Percentiles rank a stretch among this genome's conserved stretches.
Conservation (phyloP, 2,888 invertebrate species). For the Agrilus mali region DNA sequence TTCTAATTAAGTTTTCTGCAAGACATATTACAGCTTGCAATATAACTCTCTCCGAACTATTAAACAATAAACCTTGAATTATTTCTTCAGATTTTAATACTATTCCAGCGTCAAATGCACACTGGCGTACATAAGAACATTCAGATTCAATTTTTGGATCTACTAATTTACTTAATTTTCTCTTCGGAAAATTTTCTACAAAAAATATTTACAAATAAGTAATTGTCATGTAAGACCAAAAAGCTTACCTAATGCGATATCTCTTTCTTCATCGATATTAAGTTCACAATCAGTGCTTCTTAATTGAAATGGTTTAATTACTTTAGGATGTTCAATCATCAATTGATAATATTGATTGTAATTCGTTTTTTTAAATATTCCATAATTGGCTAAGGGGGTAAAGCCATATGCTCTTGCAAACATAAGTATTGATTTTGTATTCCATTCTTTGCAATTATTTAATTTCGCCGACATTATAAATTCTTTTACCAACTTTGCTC, state of each 20-base stretch:
- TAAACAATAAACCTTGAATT: constrained; percentile 31
- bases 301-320: too few species aligned
- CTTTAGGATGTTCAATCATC: neutral
- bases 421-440: constrained; percentile 33
- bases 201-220: too few species aligned
- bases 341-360: neutral
- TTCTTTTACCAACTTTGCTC: constrained; percentile 37
- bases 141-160: constrained; percentile 22
- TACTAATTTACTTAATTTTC: constrained; percentile 11
- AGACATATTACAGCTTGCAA: constrained; percentile 39
- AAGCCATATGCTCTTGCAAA: constrained; percentile 37
- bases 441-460: constrained; percentile 28
- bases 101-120: constrained; percentile 34
- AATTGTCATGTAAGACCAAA: neutral
- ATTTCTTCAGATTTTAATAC: constrained; percentile 36
- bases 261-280: neutral
- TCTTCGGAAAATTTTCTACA: too few species aligned
- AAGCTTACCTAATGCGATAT: constrained; percentile 1
- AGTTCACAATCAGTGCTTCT: too few species aligned
- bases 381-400: constrained; percentile 26
- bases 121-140: constrained; percentile 33
- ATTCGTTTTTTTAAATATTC: constrained; percentile 16
- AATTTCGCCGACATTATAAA: constrained; percentile 19
- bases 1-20: constrained; percentile 36
- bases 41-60: constrained; percentile 37